These are phyloP conservation scores for Cotesia typhae DNA, from an alignment of 1,140 invertebrate species.

Conservation along the genomic window DNA sequence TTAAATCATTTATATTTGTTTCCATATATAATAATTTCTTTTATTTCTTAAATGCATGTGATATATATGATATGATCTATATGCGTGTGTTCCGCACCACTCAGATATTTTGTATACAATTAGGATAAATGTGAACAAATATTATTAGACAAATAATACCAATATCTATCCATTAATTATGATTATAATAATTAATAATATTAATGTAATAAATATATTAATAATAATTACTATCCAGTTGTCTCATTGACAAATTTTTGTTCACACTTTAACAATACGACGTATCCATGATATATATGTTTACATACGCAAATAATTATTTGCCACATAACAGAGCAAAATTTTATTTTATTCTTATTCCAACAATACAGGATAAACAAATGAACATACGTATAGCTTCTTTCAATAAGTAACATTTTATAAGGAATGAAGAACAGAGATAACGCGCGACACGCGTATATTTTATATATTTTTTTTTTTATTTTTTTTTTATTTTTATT, in stretches of 20 bases:
- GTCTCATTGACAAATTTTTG: constrained; percentile 37
- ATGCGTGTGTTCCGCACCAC: constrained; percentile 51
- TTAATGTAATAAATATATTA: constrained; percentile 25
- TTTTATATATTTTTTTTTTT: constrained; percentile 25
- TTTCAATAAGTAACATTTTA: constrained; percentile 48
- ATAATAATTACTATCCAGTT: constrained; percentile 4
- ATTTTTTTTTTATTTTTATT: not conserved
- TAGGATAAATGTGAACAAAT: constrained; percentile 46
- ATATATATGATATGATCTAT: constrained; percentile 45
- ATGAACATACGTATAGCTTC: constrained; percentile 51
- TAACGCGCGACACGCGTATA: constrained; percentile 17
- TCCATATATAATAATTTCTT: constrained; percentile 18
- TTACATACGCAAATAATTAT: constrained; percentile 34
- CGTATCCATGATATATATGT: constrained; percentile 29
- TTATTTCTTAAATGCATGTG: constrained; percentile 20
- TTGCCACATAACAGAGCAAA: constrained; percentile 26
- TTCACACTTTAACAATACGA: constrained; percentile 48
- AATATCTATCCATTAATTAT: not conserved
- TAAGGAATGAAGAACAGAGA: constrained; percentile 35
- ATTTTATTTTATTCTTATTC: constrained; percentile 46
- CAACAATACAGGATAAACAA: constrained; percentile 52
- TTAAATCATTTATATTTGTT: constrained; percentile 31
- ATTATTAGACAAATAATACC: constrained; percentile 27
- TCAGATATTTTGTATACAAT: constrained; percentile 42
- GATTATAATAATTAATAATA: not conserved